phyloP scores from a whole-genome alignment of 2,888 invertebrate species.

The Pycnomerus fuliginosus region DNA sequence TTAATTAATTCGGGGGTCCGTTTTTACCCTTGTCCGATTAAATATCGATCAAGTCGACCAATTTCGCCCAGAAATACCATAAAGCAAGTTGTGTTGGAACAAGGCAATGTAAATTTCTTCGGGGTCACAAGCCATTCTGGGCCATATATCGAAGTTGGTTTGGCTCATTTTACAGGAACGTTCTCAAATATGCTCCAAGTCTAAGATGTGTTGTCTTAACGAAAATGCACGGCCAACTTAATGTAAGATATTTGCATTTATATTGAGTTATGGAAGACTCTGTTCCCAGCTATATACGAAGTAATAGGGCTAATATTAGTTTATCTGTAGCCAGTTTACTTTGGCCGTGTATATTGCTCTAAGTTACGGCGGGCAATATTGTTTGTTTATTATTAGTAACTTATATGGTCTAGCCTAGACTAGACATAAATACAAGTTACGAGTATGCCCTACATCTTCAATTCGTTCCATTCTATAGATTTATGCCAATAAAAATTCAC shows the following conservation, averaged over 20 bases:
- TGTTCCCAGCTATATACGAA: constrained; percentile 34
- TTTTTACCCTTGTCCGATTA: constrained; percentile 26
- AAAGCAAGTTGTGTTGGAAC: constrained; percentile 32
- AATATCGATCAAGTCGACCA: constrained; percentile 27
- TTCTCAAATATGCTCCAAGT: constrained; percentile 37
- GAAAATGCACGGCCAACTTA: constrained; percentile 52
- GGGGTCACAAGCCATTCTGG: constrained; percentile 13
- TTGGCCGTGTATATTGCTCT: constrained; percentile 48
- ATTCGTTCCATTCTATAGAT: too few relatives aligned
- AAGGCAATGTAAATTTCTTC: constrained; percentile 29
- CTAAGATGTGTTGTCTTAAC: constrained; percentile 50
- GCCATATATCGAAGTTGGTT: constrained; percentile 13
- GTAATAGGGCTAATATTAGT: constrained; percentile 53
- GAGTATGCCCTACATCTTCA: too few relatives aligned
- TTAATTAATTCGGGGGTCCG: too few relatives aligned
- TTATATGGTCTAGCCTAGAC: too few relatives aligned
- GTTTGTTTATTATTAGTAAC: constrained; percentile 43
- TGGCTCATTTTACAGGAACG: too few relatives aligned
- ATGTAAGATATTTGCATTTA: constrained; percentile 55
- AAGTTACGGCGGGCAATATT: constrained; percentile 46
- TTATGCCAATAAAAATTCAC: too few relatives aligned
- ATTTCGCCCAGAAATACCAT: constrained; percentile 23
- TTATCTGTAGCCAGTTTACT: constrained; percentile 50
- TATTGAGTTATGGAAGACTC: constrained; percentile 50
- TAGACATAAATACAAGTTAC: too few relatives aligned